phyloP scores from a whole-genome alignment of 2,797 vertebrate species.

The Sebastolobus altivelis region DNA sequence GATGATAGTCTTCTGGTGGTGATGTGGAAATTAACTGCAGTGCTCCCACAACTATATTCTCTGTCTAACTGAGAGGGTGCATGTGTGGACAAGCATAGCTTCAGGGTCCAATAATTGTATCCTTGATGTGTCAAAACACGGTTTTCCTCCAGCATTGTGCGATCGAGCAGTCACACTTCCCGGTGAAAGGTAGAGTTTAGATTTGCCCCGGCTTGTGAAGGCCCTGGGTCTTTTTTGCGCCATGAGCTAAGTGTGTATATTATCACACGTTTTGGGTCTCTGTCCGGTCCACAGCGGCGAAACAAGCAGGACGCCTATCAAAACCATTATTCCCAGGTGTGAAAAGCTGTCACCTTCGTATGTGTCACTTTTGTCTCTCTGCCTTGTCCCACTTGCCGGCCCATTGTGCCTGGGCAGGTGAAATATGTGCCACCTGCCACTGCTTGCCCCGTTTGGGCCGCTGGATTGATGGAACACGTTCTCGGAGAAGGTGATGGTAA shows the following conservation, averaged over 20 bases:
- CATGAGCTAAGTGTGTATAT: conserved; percentile 84
- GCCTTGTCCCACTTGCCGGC: conserved; percentile 86
- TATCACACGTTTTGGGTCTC: conserved; percentile 80
- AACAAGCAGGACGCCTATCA: conserved; percentile 92
- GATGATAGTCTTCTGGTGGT: conserved; percentile 23
- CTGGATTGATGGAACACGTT: conserved; percentile 86
- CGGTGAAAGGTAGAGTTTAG: conserved; percentile 73
- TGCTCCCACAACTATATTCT: conserved; percentile 47
- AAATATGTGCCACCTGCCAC: conserved; percentile 92
- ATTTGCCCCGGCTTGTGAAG: conserved; percentile 79
- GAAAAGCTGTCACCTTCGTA: conserved; percentile 96
- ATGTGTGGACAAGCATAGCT: conserved; percentile 95
- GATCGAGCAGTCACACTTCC: conserved; percentile 65
- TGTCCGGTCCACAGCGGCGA: conserved; percentile 72
- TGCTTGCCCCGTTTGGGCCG: conserved; percentile 86
- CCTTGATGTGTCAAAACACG: conserved; percentile 93
- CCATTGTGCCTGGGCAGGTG: conserved; percentile 93
- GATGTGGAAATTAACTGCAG: conserved; percentile 57
- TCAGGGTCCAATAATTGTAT: conserved; percentile 93
- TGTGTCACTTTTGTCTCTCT: conserved; percentile 89
- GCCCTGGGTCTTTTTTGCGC: conserved; percentile 68
- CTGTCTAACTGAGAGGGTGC: conserved; percentile 80
- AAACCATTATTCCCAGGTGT: conserved; percentile 98
- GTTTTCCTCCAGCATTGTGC: conserved; percentile 58
- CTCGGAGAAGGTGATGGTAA: conserved; percentile 83